A percentile compares a stretch with the other conserved stretches of the same genome.
These are phyloP conservation scores for Cylloceria caligata DNA, from an alignment of 2,888 invertebrate genomes.

Conservation along the genomic window DNA sequence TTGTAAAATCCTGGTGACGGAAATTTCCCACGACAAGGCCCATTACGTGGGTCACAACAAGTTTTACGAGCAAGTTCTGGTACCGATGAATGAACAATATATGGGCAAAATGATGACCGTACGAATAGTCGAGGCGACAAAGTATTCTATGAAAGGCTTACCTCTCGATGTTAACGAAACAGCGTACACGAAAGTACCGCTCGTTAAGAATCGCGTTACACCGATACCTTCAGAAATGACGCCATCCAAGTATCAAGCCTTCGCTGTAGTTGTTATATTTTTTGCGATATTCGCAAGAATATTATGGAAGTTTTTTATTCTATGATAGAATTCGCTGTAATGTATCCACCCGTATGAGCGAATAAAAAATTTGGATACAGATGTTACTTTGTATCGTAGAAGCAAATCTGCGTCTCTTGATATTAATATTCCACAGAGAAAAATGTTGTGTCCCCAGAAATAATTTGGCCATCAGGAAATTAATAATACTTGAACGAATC, in stretches of 20 bases:
- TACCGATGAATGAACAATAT: constrained; percentile 91
- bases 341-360: background rate
- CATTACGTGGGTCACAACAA: constrained; percentile 98
- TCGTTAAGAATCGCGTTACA: constrained; percentile 87
- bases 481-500: no score
- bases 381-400: background rate
- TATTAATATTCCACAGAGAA: no score
- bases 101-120: constrained; percentile 95
- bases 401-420: no score
- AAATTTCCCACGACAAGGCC: constrained; percentile 95
- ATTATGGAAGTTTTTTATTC: constrained; percentile 80
- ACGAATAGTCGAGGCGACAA: constrained; percentile 88
- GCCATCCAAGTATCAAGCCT: constrained; percentile 75
- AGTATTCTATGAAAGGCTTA: constrained; percentile 92
- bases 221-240: constrained; percentile 82
- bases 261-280: constrained; percentile 79
- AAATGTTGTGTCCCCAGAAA: no score
- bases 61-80: constrained; percentile 95
- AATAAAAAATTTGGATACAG: constrained; percentile 21
- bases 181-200: constrained; percentile 86
- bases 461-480: no score
- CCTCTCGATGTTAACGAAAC: constrained; percentile 85
- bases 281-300: constrained; percentile 79
- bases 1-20: constrained; percentile 95
- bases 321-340: constrained; percentile 33